phyloP scores from a whole-genome alignment of 2,113 vertebrate genomes.

The Mus spicilegus region DNA sequence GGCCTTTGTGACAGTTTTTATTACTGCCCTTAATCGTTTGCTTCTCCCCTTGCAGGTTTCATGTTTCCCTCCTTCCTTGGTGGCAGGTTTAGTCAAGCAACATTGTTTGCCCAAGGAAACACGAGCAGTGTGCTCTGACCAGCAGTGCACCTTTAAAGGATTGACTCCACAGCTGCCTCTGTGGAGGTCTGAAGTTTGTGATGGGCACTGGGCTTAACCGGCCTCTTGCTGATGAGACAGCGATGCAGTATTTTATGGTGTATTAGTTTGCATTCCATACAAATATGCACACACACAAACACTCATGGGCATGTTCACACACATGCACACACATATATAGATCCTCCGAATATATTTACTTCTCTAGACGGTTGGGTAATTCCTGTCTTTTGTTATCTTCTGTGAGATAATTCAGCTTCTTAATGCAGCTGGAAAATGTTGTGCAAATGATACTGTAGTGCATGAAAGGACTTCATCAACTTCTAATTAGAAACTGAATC shows the following conservation, averaged over 20 bases:
- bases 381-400: slow-evolving; percentile 74
- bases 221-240: neutral
- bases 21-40: neutral
- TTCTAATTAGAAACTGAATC: slow-evolving; percentile 83
- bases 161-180: neutral
- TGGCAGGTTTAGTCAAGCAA: neutral
- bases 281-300: neutral
- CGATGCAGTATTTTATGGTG: neutral
- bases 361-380: slow-evolving; percentile 69
- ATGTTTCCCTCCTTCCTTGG: neutral
- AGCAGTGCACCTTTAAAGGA: neutral
- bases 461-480: slow-evolving; percentile 86
- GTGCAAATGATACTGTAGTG: slow-evolving; percentile 78
- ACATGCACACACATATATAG: neutral
- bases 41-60: neutral
- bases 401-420: slow-evolving; percentile 80
- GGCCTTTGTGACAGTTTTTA: neutral
- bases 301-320: neutral
- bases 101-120: slow-evolving; percentile 29
- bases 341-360: neutral
- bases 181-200: neutral
- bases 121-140: neutral
- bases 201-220: neutral
- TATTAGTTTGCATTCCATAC: neutral
- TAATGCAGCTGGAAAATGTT: slow-evolving; percentile 82